phyloP scores from a whole-genome alignment of 1,140 invertebrate species.

The Papilio glaucus region DNA sequence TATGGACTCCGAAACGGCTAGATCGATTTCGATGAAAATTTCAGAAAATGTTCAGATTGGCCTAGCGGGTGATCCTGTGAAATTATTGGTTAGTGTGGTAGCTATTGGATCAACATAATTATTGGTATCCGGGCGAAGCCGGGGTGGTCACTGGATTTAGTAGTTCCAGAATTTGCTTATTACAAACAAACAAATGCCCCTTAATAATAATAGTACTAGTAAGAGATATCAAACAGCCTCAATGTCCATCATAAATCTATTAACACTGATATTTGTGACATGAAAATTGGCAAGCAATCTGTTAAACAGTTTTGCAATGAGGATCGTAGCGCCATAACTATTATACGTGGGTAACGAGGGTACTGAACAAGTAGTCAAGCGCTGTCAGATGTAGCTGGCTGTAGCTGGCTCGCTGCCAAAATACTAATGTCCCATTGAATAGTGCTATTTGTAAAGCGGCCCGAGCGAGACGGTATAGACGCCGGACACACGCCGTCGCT shows the following conservation, averaged over 20 bases:
- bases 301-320: constrained; percentile 25
- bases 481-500: constrained; percentile 25
- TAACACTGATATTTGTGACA: constrained; percentile 22
- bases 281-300: constrained; percentile 29
- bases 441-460: constrained; percentile 70
- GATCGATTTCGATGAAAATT: too few species aligned
- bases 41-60: too few species aligned
- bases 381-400: constrained; percentile 51
- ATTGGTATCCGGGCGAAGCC: too few species aligned
- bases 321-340: not conserved
- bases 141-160: too few species aligned
- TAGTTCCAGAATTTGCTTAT: too few species aligned
- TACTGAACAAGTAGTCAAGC: constrained; percentile 64
- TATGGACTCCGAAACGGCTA: too few species aligned
- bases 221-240: constrained; percentile 9
- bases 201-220: too few species aligned
- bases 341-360: constrained; percentile 42
- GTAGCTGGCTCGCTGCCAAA: constrained; percentile 67
- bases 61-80: too few species aligned
- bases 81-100: too few species aligned
- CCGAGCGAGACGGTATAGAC: constrained; percentile 47
- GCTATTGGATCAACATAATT: too few species aligned
- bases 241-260: constrained; percentile 28
- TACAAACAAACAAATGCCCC: too few species aligned
- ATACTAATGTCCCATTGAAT: constrained; percentile 83